Evolutionary conservation across 2,888 invertebrate genomes (phyloP).

Genomic region (Glyphotaelius pellucidus): DNA sequence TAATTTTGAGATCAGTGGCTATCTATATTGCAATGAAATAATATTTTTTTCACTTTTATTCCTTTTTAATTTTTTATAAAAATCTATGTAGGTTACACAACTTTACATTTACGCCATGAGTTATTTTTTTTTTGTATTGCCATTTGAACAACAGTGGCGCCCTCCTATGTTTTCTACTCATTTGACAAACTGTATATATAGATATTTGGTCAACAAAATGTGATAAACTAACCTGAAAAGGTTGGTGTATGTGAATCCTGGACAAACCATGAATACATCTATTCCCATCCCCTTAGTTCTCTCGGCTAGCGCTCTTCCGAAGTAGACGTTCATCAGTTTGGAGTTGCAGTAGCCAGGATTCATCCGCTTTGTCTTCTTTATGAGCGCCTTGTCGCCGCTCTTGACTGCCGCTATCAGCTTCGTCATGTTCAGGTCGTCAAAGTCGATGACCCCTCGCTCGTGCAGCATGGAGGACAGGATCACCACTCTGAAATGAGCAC

Average conservation of each 20-base stretch:
- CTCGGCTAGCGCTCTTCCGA: constrained; percentile 81
- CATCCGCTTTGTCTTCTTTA: constrained; percentile 70
- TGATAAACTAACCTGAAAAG: constrained; percentile 81
- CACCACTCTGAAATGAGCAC: constrained; percentile 78
- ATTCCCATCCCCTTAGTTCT: constrained; percentile 77
- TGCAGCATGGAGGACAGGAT: constrained; percentile 85
- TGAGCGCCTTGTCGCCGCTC: constrained; percentile 67
- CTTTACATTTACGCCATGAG: no score
- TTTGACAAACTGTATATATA: no score
- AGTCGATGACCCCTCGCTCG: constrained; percentile 82
- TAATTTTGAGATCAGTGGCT: no score
- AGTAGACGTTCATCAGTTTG: constrained; percentile 87
- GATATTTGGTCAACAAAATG: background rate
- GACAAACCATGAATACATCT: constrained; percentile 84
- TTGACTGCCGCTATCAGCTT: constrained; percentile 71
- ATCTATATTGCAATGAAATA: no score
- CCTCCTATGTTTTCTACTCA: no score
- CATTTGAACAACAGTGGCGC: no score
- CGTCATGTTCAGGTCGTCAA: constrained; percentile 82
- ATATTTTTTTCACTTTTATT: no score
- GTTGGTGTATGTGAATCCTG: constrained; percentile 88
- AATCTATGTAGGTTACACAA: no score
- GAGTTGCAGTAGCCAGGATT: constrained; percentile 86
- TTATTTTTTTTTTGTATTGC: no score
- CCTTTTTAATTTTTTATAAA: no score